A percentile compares a stretch with the other conserved stretches of the same genome.
Conservation (phyloP, 2,888 invertebrate genomes). For the Vesta saturnalis region DNA sequence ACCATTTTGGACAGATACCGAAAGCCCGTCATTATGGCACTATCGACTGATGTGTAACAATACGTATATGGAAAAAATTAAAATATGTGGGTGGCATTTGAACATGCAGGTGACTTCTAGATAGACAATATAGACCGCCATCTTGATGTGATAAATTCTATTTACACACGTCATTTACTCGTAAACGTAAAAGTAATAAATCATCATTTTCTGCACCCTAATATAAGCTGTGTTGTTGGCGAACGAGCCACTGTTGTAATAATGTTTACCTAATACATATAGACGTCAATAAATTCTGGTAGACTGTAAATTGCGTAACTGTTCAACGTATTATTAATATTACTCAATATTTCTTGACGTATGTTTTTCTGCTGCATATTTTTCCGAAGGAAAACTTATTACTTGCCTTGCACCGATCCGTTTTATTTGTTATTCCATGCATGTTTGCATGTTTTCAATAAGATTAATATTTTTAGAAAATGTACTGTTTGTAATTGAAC, state of each 20-base stretch:
- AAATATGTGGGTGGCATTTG: conserved; percentile 16
- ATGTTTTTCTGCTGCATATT: conserved; percentile 3
- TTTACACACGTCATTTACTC: conserved; percentile 54
- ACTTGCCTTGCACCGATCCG: background rate
- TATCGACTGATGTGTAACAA: too few relatives aligned
- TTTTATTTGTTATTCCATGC: conserved; percentile 4
- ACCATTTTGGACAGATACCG: background rate
- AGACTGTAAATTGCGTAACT: conserved; percentile 25
- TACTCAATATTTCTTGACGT: conserved; percentile 13
- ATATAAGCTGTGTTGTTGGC: conserved; percentile 44
- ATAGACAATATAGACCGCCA: conserved; percentile 40
- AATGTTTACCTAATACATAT: conserved; percentile 39
- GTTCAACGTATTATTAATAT: conserved; percentile 18
- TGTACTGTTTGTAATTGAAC: background rate
- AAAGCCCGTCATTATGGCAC: too few relatives aligned
- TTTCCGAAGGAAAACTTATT: background rate
- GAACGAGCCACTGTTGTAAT: conserved; percentile 40
- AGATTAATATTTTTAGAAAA: conserved; percentile 1
- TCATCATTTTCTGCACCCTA: conserved; percentile 51
- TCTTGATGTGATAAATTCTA: conserved; percentile 55
- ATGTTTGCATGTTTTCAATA: background rate
- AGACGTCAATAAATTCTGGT: conserved; percentile 33
- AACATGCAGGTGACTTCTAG: conserved; percentile 28
- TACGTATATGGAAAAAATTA: background rate
- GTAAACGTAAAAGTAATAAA: conserved; percentile 53